phyloP scores from a whole-genome alignment of 2,113 vertebrate species.

The Etheostoma spectabile region DNA sequence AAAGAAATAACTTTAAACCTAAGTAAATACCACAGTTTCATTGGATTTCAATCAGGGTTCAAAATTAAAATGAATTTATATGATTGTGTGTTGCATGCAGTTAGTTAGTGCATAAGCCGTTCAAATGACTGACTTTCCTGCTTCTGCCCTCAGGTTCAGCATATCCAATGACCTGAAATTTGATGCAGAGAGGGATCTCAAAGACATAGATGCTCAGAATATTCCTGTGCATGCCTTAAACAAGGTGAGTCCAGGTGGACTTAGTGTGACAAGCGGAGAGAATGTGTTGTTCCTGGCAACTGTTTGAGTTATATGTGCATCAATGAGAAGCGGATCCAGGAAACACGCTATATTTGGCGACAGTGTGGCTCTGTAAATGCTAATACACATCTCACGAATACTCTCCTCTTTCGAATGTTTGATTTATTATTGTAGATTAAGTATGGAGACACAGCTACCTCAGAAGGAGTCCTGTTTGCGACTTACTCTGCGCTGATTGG shows the following conservation, averaged over 20 bases:
- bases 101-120: background rate
- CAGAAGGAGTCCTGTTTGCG: constrained; percentile 97
- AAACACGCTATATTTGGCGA: background rate
- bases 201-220: constrained; percentile 92
- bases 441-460: constrained; percentile 98
- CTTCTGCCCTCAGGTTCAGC: constrained; percentile 90
- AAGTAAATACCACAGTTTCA: too few relatives aligned
- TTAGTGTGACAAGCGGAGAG: background rate
- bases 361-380: background rate
- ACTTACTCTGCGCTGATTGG: constrained; percentile 98
- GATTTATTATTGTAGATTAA: constrained; percentile 87
- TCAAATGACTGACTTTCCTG: constrained; percentile 21
- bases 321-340: background rate
- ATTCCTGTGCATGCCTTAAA: constrained; percentile 96
- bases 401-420: background rate
- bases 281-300: background rate
- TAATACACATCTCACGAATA: background rate
- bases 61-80: background rate
- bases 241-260: constrained; percentile 86
- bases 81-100: background rate
- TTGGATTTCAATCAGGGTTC: background rate
- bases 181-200: constrained; percentile 96
- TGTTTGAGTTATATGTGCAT: background rate
- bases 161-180: constrained; percentile 99
- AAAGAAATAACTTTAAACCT: too few relatives aligned